A percentile compares a stretch with the other conserved stretches of the same genome.
These are phyloP conservation scores for Bombus haemorrhoidalis DNA, from an alignment of 1,140 invertebrate species.

Conservation along the genomic window DNA sequence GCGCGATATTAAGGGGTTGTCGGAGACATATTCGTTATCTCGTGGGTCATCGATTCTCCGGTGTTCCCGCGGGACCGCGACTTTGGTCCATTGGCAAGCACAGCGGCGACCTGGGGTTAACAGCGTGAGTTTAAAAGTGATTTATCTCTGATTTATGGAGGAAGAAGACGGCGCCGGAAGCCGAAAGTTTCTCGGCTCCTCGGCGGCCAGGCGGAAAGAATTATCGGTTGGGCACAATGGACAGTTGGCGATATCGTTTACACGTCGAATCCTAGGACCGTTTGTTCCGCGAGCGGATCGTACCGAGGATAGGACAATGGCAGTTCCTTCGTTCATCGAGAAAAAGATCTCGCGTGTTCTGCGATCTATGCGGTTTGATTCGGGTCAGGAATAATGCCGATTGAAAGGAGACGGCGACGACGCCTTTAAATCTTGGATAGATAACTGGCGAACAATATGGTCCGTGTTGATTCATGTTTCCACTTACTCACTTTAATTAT, in stretches of 20 bases:
- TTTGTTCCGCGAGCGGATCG: slow-evolving; percentile 41
- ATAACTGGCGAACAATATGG: background rate
- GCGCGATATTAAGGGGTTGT: slow-evolving; percentile 46
- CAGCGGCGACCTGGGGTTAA: slow-evolving; percentile 77
- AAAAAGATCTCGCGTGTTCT: slow-evolving; percentile 25
- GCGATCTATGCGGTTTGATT: slow-evolving; percentile 8
- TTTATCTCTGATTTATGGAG: slow-evolving; percentile 82
- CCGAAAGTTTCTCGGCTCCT: slow-evolving; percentile 76
- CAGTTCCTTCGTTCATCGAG: background rate
- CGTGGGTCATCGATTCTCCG: slow-evolving; percentile 74
- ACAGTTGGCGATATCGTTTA: slow-evolving; percentile 78
- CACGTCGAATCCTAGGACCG: slow-evolving; percentile 71
- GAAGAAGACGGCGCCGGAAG: slow-evolving; percentile 65
- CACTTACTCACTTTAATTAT: background rate
- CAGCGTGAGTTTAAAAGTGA: slow-evolving; percentile 81
- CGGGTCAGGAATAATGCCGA: too few relatives aligned
- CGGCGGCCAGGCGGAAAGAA: slow-evolving; percentile 77
- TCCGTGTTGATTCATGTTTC: background rate
- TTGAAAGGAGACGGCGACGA: background rate
- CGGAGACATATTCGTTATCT: slow-evolving; percentile 75
- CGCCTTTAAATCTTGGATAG: background rate
- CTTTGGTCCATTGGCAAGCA: slow-evolving; percentile 41
- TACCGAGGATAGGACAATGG: slow-evolving; percentile 7
- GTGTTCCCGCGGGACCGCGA: slow-evolving; percentile 19
- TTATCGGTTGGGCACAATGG: slow-evolving; percentile 76